Evolutionary conservation across 2,888 invertebrate genomes (phyloP).

Genomic region (Meandrusa payeni): DNA sequence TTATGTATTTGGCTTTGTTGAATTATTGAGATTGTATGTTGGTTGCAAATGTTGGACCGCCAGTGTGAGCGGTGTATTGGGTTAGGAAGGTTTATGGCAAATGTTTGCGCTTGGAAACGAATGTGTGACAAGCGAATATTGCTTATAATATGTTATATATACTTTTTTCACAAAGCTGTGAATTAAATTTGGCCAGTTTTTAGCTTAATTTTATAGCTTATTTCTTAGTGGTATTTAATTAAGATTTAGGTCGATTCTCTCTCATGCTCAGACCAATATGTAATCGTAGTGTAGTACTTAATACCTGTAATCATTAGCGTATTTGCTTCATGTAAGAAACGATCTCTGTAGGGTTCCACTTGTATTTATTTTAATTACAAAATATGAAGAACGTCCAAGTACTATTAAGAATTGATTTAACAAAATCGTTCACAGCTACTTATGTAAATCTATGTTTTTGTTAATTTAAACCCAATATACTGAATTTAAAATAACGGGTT

Average conservation of each 20-base stretch:
- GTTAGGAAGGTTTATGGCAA: neutral
- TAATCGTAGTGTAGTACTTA: slow-evolving; percentile 41
- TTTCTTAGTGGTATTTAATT: slow-evolving; percentile 33
- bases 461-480: too few relatives aligned
- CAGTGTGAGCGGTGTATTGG: too few relatives aligned
- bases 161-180: too few relatives aligned
- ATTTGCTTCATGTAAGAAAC: slow-evolving; percentile 14
- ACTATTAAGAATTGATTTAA: too few relatives aligned
- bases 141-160: too few relatives aligned
- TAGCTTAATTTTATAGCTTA: slow-evolving; percentile 23
- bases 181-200: slow-evolving; percentile 20
- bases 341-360: slow-evolving; percentile 18
- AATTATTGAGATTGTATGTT: slow-evolving; percentile 11
- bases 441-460: too few relatives aligned
- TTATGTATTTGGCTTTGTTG: slow-evolving; percentile 23
- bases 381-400: neutral
- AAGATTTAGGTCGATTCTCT: slow-evolving; percentile 33
- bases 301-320: slow-evolving; percentile 27
- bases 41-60: slow-evolving; percentile 3
- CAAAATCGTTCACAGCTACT: too few relatives aligned
- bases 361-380: slow-evolving; percentile 18
- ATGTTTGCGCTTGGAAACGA: slow-evolving; percentile 3
- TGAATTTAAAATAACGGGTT: too few relatives aligned
- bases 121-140: slow-evolving; percentile 7
- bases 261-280: slow-evolving; percentile 37